A percentile compares a stretch with the other conserved stretches of the same genome.
Evolutionary conservation across 1,140 invertebrate species (phyloP).

Genomic region (Trissolcus basalis): DNA sequence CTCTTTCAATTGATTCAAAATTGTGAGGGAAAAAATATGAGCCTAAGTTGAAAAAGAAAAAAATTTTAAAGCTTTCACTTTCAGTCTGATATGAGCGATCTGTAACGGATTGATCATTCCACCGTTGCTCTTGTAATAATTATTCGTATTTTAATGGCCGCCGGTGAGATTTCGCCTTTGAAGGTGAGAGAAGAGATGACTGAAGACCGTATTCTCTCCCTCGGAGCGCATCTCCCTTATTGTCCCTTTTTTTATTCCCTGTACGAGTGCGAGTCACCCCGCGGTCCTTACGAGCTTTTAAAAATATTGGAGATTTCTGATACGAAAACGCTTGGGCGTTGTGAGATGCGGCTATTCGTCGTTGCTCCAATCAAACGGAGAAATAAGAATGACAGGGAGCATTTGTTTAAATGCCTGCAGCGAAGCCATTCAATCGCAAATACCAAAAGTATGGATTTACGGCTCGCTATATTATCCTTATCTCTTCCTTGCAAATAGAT

Average conservation of each 20-base stretch:
- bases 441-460: slow-evolving; percentile 65
- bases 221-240: slow-evolving; percentile 37
- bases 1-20: too few relatives aligned
- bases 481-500: slow-evolving; percentile 16
- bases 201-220: slow-evolving; percentile 38
- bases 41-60: slow-evolving; percentile 14
- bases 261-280: slow-evolving; percentile 51
- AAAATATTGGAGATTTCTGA: slow-evolving; percentile 77
- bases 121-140: slow-evolving; percentile 75
- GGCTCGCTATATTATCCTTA: slow-evolving; percentile 58
- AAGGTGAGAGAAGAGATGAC: slow-evolving; percentile 66
- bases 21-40: slow-evolving; percentile 2
- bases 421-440: slow-evolving; percentile 75
- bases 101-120: slow-evolving; percentile 72
- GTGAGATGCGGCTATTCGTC: slow-evolving; percentile 56
- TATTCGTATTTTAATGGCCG: slow-evolving; percentile 76
- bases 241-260: slow-evolving; percentile 48
- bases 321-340: slow-evolving; percentile 69
- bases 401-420: slow-evolving; percentile 67
- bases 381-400: slow-evolving; percentile 45
- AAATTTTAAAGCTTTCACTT: slow-evolving; percentile 10
- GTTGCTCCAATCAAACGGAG: slow-evolving; percentile 68
- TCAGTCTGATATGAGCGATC: slow-evolving; percentile 70
- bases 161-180: slow-evolving; percentile 70
- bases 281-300: slow-evolving; percentile 70